Percentiles rank a stretch among this genome's conserved stretches.
These are phyloP conservation scores for Stomorhina lunata DNA, from an alignment of 2,888 invertebrate genomes.

Conservation along the genomic window DNA sequence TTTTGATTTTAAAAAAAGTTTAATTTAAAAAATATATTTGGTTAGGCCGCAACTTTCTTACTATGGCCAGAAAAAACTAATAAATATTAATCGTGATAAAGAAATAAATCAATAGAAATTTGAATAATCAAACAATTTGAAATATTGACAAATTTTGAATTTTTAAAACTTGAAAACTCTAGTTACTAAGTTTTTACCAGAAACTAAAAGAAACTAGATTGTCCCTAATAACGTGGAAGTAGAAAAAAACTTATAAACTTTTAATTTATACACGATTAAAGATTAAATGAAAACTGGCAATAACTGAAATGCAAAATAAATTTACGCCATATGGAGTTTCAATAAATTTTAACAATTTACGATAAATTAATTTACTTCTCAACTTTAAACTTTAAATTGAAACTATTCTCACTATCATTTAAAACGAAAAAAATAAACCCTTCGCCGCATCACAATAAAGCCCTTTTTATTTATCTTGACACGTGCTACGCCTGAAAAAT, in stretches of 20 bases:
- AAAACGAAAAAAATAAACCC: background rate
- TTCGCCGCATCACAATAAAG: conserved; percentile 8
- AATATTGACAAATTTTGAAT: too few species aligned
- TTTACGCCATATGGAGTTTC: conserved; percentile 24
- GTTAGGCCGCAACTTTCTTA: too few species aligned
- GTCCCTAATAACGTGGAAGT: background rate
- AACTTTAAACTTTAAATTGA: background rate
- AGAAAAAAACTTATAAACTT: background rate
- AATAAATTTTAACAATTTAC: conserved; percentile 36
- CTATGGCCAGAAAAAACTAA: background rate
- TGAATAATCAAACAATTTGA: too few species aligned
- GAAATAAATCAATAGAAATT: too few species aligned
- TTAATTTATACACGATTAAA: conserved; percentile 1
- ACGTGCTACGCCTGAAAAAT: conserved; percentile 63
- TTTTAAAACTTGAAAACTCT: too few species aligned
- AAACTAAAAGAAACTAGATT: background rate
- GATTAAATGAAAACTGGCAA: background rate
- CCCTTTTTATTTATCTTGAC: conserved; percentile 59
- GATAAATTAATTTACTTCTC: conserved; percentile 44
- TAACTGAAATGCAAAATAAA: background rate
- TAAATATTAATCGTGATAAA: background rate
- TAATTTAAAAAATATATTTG: background rate
- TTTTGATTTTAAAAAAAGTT: conserved; percentile 1
- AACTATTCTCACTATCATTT: conserved; percentile 2
- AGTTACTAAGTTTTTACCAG: too few species aligned